Conservation (phyloP, 2,888 invertebrate genomes). For the Eledone cirrhosa region DNA sequence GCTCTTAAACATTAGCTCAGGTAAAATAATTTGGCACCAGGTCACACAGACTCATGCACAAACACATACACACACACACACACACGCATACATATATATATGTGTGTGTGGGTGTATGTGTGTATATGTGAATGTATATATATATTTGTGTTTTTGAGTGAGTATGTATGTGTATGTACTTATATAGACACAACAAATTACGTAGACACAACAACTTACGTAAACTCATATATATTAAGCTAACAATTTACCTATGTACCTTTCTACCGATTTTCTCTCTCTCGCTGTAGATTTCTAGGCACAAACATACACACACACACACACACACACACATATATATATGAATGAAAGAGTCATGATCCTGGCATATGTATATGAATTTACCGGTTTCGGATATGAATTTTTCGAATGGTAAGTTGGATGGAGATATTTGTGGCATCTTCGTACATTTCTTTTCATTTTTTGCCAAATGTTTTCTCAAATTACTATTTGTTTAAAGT, state of each 20-base stretch:
- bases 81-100: not conserved
- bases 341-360: no score
- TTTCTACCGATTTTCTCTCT: not conserved
- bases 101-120: not conserved
- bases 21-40: not conserved
- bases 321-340: no score
- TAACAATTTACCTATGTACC: not conserved
- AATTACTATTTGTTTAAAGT: no score
- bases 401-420: no score
- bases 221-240: no score
- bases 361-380: no score
- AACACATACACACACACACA: not conserved
- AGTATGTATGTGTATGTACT: not conserved
- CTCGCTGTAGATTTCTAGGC: not conserved
- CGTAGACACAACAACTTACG: not conserved
- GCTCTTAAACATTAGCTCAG: not conserved
- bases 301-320: not conserved
- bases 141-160: no score
- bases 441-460: no score
- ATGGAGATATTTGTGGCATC: no score
- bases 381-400: no score
- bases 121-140: not conserved
- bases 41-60: not conserved
- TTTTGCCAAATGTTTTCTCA: no score
- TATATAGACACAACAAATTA: constrained; percentile 17